Conservation (phyloP, 2,888 invertebrate genomes). For the Neria commutata region DNA sequence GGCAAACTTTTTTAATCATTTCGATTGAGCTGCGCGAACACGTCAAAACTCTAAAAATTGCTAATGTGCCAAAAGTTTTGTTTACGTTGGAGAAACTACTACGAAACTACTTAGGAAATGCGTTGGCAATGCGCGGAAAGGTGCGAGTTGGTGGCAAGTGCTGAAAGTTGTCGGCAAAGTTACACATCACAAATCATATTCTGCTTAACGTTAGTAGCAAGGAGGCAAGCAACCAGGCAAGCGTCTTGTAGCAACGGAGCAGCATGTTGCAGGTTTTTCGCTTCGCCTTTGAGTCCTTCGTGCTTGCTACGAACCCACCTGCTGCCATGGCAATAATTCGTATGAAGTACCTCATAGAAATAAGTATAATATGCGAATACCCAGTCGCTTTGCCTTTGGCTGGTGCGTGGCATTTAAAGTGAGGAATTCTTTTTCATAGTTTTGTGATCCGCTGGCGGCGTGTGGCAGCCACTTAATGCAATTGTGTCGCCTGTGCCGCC, state of each 20-base stretch:
- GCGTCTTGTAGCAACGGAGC: no score
- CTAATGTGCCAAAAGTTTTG: constrained; percentile 23
- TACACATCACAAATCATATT: constrained; percentile 33
- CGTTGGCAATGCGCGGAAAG: not conserved
- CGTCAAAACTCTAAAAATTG: constrained; percentile 27
- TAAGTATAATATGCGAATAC: not conserved
- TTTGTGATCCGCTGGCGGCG: no score
- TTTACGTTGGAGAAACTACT: no score
- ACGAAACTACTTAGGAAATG: constrained; percentile 2
- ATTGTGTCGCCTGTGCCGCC: not conserved
- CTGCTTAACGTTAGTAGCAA: constrained; percentile 7
- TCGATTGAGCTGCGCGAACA: constrained; percentile 21
- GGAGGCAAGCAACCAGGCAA: not conserved
- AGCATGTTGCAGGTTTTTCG: no score
- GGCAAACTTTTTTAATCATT: constrained; percentile 24
- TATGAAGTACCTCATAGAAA: no score
- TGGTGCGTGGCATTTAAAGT: not conserved
- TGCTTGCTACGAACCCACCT: constrained; percentile 15
- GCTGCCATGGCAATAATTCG: constrained; percentile 20
- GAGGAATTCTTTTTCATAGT: constrained; percentile 13
- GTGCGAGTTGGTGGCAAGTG: not conserved
- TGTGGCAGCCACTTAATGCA: no score
- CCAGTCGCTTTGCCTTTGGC: not conserved
- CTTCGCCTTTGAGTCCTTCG: no score
- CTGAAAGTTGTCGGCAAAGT: constrained; percentile 32